These are phyloP conservation scores for Tricholaema leucomelas DNA, from an alignment of 2,113 vertebrate genomes.

Conservation along the genomic window DNA sequence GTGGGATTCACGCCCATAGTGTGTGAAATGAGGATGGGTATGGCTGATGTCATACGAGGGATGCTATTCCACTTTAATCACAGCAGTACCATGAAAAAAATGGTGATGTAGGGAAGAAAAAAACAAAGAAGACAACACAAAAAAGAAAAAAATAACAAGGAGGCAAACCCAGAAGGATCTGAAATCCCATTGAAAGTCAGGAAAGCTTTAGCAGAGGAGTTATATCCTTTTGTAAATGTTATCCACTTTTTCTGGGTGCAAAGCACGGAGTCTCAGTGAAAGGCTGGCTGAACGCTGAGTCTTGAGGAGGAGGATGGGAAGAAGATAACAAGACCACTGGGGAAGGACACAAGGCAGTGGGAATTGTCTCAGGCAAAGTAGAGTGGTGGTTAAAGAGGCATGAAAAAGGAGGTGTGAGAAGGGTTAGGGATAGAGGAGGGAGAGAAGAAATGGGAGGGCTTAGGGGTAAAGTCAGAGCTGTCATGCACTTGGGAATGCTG, in stretches of 20 bases:
- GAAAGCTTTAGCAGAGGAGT: not conserved
- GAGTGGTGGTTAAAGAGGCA: not conserved
- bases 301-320: not conserved
- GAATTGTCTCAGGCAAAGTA: not conserved
- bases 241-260: constrained; percentile 20
- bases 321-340: constrained; percentile 53
- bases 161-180: not conserved
- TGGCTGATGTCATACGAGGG: not conserved
- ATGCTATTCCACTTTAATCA: not conserved
- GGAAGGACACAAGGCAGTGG: not conserved
- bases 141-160: not conserved
- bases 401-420: not conserved
- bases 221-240: constrained; percentile 43
- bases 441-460: not conserved
- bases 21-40: not conserved
- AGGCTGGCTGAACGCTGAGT: not conserved
- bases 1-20: not conserved
- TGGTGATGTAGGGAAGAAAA: not conserved
- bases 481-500: not conserved
- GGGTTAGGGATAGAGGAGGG: not conserved
- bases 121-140: fast-evolving
- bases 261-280: constrained; percentile 5
- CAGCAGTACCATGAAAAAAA: not conserved
- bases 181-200: constrained; percentile 4
- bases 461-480: not conserved